Evolutionary conservation across 1,140 invertebrate species (phyloP).

Genomic region (Neotoxoptera formosana): DNA sequence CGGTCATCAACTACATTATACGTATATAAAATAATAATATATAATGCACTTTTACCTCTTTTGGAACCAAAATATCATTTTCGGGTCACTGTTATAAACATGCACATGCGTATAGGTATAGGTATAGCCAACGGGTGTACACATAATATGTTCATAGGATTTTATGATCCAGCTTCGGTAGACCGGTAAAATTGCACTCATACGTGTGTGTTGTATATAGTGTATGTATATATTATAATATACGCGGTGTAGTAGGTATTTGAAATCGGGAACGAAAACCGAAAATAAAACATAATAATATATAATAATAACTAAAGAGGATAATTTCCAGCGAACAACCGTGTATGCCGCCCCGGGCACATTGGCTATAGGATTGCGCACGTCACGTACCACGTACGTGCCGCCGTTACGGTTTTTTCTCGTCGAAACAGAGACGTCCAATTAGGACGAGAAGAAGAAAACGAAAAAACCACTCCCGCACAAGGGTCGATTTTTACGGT

Average conservation of each 20-base stretch:
- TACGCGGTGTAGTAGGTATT: background rate
- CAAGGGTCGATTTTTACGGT: constrained; percentile 40
- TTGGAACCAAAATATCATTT: background rate
- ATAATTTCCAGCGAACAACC: background rate
- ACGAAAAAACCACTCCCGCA: background rate
- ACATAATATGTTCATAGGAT: background rate
- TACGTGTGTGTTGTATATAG: background rate
- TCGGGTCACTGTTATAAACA: background rate
- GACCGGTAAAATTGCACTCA: background rate
- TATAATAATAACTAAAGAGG: background rate
- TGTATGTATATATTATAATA: background rate
- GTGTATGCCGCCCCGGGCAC: background rate
- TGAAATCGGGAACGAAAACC: constrained; percentile 15
- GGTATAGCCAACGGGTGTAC: background rate
- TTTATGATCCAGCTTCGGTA: background rate
- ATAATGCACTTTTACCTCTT: background rate
- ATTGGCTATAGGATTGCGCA: background rate
- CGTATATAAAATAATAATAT: background rate
- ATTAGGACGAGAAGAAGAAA: constrained; percentile 9
- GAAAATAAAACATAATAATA: background rate
- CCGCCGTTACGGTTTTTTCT: background rate
- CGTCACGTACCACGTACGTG: constrained; percentile 19
- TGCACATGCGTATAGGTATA: background rate
- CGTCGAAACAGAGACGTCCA: constrained; percentile 13
- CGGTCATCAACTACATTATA: background rate